Conservation (phyloP, 2,888 invertebrate genomes). For the Mechanitis mazaeus region DNA sequence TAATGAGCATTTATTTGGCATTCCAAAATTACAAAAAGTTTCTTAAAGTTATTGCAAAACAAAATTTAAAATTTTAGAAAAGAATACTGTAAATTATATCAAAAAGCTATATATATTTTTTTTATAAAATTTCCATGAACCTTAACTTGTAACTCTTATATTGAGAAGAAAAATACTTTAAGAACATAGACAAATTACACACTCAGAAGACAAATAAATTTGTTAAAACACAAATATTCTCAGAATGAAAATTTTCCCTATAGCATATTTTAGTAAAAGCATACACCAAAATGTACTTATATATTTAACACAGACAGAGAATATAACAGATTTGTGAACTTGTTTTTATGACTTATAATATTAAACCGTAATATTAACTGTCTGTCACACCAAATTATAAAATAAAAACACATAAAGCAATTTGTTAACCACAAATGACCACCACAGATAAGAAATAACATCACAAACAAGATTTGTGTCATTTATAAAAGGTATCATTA, state of each 20-base stretch:
- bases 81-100: background rate
- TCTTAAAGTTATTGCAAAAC: conserved; percentile 1
- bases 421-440: too few species aligned
- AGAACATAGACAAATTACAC: background rate
- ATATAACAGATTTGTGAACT: background rate
- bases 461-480: too few species aligned
- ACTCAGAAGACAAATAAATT: background rate
- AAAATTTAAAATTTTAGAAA: background rate
- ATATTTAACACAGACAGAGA: background rate
- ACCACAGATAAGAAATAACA: too few species aligned
- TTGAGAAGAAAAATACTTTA: background rate
- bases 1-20: conserved; percentile 6
- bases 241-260: background rate
- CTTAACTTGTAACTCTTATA: background rate
- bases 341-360: background rate
- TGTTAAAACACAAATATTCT: background rate
- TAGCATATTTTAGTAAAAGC: conserved; percentile 2
- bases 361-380: background rate
- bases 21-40: background rate
- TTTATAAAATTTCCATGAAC: background rate
- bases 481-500: too few species aligned
- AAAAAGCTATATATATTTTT: conserved; percentile 1
- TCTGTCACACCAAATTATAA: background rate
- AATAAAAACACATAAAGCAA: background rate
- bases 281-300: background rate